Base-by-base conservation (phyloP, 2,113 vertebrate species). In the Cygnus atratus region DNA sequence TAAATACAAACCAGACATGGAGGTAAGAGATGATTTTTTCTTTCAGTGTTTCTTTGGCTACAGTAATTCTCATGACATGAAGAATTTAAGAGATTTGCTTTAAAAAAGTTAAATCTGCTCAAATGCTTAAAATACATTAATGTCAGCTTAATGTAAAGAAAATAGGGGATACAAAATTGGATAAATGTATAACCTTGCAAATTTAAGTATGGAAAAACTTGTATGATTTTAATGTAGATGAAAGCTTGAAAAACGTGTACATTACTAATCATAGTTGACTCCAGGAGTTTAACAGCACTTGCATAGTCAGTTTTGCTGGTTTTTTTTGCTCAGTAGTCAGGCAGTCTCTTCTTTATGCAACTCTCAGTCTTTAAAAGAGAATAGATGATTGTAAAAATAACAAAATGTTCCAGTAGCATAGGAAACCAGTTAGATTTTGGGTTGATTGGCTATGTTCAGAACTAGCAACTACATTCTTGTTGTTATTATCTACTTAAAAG, bases 1-100 rank as follows among this genome's bases (percentile, higher is more conserved):
- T 95, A 98, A 99, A 83, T 99, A 98, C 97, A 99, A 98, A 90
- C 98, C 98, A 2, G 97, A 99, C 80, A 99, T 99, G 99, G 99
- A 99, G 99, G 99, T 99, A 96, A 96, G 97, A 46, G 55, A 21
- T 48, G 5, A 11, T 41, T 10, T 16, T 21, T 39, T 41, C 35
- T 35, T 9, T 89, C 26, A 7, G 1, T 79, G 41, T 75, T 78
- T 77, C 28, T 85, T 74, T 43, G 20, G 21, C 67, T 31, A 73
- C 46, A 37, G 3, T 35, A 52, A 2, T 83, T 68, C 33, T 78
- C 5, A 4, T 4, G 13, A 14, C 31, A 5, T 2, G 55, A 70
- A 67, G 50, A 66, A 52, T 57, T 72, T 10, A 54, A 84, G 48
- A 61, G 44, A 5, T 37, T 50, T 81, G 54, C 15, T 77, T 48